phyloP scores from a whole-genome alignment of 2,113 vertebrate species.

The Leiothrix lutea region DNA sequence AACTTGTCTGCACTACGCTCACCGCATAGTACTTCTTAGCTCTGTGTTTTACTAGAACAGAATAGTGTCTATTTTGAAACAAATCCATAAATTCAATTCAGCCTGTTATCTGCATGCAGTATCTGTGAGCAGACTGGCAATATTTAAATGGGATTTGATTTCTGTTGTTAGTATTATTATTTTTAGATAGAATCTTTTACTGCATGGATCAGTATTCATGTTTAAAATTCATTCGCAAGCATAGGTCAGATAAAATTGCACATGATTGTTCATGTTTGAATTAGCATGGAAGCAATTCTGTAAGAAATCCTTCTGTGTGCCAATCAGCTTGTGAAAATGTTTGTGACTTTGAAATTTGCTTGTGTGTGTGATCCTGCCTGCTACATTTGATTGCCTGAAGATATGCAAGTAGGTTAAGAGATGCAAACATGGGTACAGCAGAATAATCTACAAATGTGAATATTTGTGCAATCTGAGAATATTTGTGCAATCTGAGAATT shows the following conservation, averaged over 20 bases:
- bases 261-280: conserved; percentile 1
- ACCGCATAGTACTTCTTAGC: neutral
- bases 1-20: neutral
- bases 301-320: conserved; percentile 9
- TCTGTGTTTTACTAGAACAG: neutral
- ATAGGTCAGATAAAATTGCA: conserved; percentile 29
- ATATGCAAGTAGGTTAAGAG: neutral
- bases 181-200: neutral
- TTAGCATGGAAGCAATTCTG: conserved; percentile 3
- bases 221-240: neutral
- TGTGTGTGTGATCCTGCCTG: neutral
- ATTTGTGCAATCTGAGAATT: conserved; percentile 2
- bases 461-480: conserved; percentile 2
- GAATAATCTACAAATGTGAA: conserved; percentile 24
- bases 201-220: neutral
- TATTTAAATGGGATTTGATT: conserved; percentile 19
- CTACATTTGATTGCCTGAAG: conserved; percentile 20
- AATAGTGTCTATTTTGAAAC: neutral
- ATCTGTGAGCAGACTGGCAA: neutral
- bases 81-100: neutral
- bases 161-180: neutral
- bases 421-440: neutral
- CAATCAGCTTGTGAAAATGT: conserved; percentile 39
- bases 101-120: neutral
- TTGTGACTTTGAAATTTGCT: conserved; percentile 12